Percentiles rank a stretch among this genome's conserved stretches.
These are phyloP conservation scores for Lysandra coridon DNA, from an alignment of 2,888 invertebrate species.

Conservation along the genomic window DNA sequence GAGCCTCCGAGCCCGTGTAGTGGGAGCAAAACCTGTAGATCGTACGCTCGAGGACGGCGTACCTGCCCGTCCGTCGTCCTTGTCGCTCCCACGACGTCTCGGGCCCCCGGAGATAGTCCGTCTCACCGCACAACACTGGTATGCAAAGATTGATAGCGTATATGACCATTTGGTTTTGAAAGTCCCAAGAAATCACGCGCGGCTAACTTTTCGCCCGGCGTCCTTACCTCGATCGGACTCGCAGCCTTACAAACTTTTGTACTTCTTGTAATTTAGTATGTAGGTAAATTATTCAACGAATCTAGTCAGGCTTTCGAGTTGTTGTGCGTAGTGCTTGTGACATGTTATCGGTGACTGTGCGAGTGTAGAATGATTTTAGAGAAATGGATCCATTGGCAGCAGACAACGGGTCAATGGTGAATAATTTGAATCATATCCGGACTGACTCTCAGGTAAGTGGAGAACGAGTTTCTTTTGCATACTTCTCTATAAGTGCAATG, in stretches of 20 bases:
- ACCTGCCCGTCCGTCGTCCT: constrained; percentile 70
- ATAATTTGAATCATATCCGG: constrained; percentile 77
- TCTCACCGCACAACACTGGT: constrained; percentile 77
- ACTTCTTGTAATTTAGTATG: constrained; percentile 35
- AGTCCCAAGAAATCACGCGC: constrained; percentile 79
- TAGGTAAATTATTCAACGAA: constrained; percentile 38
- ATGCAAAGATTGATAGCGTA: constrained; percentile 81
- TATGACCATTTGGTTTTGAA: constrained; percentile 80
- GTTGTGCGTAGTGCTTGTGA: constrained; percentile 46
- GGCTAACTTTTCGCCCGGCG: constrained; percentile 78
- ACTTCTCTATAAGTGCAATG: constrained; percentile 73
- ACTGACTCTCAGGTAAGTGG: constrained; percentile 77
- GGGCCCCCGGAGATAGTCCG: constrained; percentile 56
- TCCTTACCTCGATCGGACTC: constrained; percentile 71
- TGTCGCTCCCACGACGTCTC: constrained; percentile 59
- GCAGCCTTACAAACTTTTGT: constrained; percentile 42
- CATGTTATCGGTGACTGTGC: constrained; percentile 41
- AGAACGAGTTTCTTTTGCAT: constrained; percentile 73
- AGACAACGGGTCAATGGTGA: constrained; percentile 75
- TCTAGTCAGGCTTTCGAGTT: constrained; percentile 49
- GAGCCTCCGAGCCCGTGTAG: constrained; percentile 73
- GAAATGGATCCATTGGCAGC: constrained; percentile 73
- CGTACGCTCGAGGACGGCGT: constrained; percentile 71
- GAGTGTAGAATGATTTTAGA: constrained; percentile 63
- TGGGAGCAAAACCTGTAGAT: constrained; percentile 81